Evolutionary conservation across 2,113 vertebrate species (phyloP), one percentile per base, ranked within the genome.

Genomic region (Arvicanthis niloticus): DNA sequence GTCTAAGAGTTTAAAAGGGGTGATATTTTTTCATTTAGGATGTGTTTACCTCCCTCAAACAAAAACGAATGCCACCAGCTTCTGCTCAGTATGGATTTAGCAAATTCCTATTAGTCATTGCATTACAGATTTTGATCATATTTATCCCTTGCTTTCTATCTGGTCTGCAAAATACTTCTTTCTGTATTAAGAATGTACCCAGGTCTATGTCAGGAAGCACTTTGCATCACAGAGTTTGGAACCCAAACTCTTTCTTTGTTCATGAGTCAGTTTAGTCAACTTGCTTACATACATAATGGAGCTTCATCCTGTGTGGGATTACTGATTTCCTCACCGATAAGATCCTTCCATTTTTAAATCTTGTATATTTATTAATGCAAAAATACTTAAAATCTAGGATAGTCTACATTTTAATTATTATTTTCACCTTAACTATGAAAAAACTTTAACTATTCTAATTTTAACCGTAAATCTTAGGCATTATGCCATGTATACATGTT

Each of bases 211-310:
- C 68, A 88, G 76, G 11, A 51, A 85, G 80, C 26, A 72, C 31
- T 89, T 88, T 91, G 19, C 82, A 34, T 82, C 77, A 26, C 26
- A 62, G 26, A 87, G 73, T 93, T 94, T 82, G 29, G 53, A 91
- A 78, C 88, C 17, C 22, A 37, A 73, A 62, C 4, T 93, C 26
- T 72, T 93, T 93, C 26, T 72, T 93, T 24, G 73, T 88, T 86
- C 88, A 9, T 89, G 88, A 73, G 87, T 94, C 37, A 68, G 84
- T 94, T 92, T 73, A 88, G 42, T 91, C 34, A 60, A 9, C 4
- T 22, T 45, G 13, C 2, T 5, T 68, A 68, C 67, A 67, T 45
- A 12, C 15, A 37, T 77, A 82, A 72, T 31, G 2, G 15, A 90
- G 21, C 31, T 89, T 56, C 17, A 19, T 92, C 90, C 88, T 78